Percentiles rank a stretch among this genome's conserved stretches.
phyloP scores from a whole-genome alignment of 2,797 vertebrate genomes.

The Enteromius mattozi region DNA sequence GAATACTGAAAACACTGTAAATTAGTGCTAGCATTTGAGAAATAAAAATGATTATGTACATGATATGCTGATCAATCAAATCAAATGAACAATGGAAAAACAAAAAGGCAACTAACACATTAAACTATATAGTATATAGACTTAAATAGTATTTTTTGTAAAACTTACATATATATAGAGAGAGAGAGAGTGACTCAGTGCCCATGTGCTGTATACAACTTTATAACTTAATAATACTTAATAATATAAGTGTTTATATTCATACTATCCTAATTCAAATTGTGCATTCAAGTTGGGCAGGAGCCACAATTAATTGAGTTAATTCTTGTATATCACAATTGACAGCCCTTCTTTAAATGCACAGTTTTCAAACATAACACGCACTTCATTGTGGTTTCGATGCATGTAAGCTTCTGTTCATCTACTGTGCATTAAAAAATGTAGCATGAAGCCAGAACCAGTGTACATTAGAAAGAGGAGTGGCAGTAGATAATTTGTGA shows the following conservation, averaged over 20 bases:
- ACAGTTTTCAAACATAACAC: background rate
- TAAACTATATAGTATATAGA: background rate
- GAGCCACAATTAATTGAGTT: background rate
- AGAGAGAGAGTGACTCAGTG: too few relatives aligned
- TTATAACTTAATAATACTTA: too few relatives aligned
- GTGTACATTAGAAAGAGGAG: slow-evolving; percentile 6
- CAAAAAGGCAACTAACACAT: background rate
- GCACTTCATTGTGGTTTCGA: background rate
- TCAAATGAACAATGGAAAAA: background rate
- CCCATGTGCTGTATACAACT: background rate
- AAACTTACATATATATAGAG: too few relatives aligned
- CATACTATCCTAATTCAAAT: too few relatives aligned
- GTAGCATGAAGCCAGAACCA: slow-evolving; percentile 1
- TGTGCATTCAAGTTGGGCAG: background rate
- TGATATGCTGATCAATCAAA: background rate
- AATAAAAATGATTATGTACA: background rate
- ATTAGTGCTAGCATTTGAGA: background rate
- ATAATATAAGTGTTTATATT: too few relatives aligned
- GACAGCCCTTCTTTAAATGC: background rate
- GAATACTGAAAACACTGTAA: background rate
- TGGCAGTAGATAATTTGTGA: slow-evolving; percentile 26
- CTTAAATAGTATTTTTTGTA: too few relatives aligned
- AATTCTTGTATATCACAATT: background rate
- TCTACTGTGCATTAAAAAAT: slow-evolving; percentile 23
- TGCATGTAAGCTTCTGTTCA: background rate